Base-by-base conservation (phyloP, 2,113 vertebrate species). In the Indicator indicator region DNA sequence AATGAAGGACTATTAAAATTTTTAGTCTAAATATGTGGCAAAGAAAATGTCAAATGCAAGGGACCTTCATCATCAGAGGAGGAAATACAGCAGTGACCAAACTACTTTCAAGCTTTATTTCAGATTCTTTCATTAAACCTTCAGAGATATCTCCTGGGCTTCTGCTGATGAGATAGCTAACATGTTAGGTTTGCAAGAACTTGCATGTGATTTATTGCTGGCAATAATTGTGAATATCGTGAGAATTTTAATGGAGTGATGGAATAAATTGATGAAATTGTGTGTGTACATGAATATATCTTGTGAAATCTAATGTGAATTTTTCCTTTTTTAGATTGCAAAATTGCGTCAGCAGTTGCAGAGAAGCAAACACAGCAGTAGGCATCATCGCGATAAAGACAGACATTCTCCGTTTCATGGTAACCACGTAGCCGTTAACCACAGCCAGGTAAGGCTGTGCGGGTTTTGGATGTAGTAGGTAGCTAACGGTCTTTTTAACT, bases 351-450 rank as follows among this genome's bases (percentile, higher is more conserved):
- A 99, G 86, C 99, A 99, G 16, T 98, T 99, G 56, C 99, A 99
- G 97, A 98, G 99, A 93, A 99, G 99, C 98, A 99, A 99, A 93
- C 99, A 99, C 70, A 99, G 99, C 98, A 99, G 99, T 90, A 98
- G 99, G 46, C 99, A 99, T 95, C 99, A 99, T 88, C 98, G 99
- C 9, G 99, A 99, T 72, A 99, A 99, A 96, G 99, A 99, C 54
- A 98, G 99, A 87, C 99, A 99, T 94, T 99, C 99, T 56, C 99
- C 99, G 11, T 99, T 99, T 97, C 99, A 99, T 95, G 99, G 99
- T 95, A 99, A 99, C 98, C 99, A 99, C 79, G 97, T 98, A 73
- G 98, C 99, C 89, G 99, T 99, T 98, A 99, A 99, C 97, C 99
- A 99, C 94, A 98, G 98, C 88, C 99, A 99, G 99, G 99, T 99